Evolutionary conservation across 2,113 vertebrate genomes (phyloP).

Genomic region (Hemiprocne comata): DNA sequence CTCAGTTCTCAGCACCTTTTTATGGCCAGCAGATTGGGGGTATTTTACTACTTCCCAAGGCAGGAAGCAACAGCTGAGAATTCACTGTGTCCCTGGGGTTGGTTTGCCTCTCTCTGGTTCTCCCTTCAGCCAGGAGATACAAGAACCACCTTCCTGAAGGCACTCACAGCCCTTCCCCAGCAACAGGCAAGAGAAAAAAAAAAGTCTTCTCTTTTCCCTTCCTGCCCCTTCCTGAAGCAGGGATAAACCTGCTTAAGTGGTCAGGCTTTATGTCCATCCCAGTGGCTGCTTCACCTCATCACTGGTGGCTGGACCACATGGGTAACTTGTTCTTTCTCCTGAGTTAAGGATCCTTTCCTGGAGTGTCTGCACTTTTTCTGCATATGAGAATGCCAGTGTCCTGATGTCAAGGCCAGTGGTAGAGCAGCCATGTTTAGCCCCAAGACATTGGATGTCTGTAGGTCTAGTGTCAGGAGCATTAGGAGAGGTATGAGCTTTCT

Average conservation of each 20-base stretch:
- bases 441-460: neutral
- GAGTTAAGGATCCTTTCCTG: neutral
- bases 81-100: neutral
- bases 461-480: neutral
- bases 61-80: neutral
- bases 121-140: neutral
- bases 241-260: neutral
- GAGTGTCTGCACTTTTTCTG: neutral
- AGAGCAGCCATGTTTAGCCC: neutral
- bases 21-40: neutral
- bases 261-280: neutral
- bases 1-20: conserved; percentile 20
- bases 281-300: neutral
- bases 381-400: neutral
- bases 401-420: neutral
- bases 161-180: neutral
- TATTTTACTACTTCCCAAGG: neutral
- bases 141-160: neutral
- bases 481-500: neutral
- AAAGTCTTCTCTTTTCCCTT: neutral
- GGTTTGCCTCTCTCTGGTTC: neutral
- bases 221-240: neutral
- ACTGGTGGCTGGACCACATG: neutral
- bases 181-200: neutral
- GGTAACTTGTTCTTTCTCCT: neutral